phyloP scores from a whole-genome alignment of 1,140 invertebrate species.

The Chironomus striatipennis region DNA sequence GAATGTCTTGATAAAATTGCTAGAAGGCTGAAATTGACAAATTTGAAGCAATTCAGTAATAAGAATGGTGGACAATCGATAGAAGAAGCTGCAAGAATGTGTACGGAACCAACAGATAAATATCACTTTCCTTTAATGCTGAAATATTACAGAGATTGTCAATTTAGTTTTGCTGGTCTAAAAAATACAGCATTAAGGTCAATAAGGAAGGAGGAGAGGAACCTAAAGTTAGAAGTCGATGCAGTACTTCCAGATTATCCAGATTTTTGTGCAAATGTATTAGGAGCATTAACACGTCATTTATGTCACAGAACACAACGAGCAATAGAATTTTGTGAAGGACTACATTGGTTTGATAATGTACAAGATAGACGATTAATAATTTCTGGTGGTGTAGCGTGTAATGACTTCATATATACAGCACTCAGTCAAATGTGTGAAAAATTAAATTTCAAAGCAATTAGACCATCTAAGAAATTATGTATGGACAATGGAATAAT shows the following conservation, averaged over 20 bases:
- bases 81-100: slow-evolving; percentile 65
- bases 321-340: slow-evolving; percentile 66
- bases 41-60: slow-evolving; percentile 61
- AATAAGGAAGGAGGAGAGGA: slow-evolving; percentile 51
- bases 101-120: slow-evolving; percentile 49
- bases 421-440: slow-evolving; percentile 59
- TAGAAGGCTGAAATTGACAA: slow-evolving; percentile 72
- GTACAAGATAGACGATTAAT: slow-evolving; percentile 51
- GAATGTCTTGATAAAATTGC: slow-evolving; percentile 87
- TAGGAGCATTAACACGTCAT: slow-evolving; percentile 66
- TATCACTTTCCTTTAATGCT: slow-evolving; percentile 60
- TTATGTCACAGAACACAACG: slow-evolving; percentile 72
- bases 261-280: slow-evolving; percentile 81
- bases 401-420: slow-evolving; percentile 73
- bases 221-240: slow-evolving; percentile 47
- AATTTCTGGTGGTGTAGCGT: slow-evolving; percentile 92
- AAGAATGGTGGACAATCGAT: slow-evolving; percentile 78
- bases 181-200: slow-evolving; percentile 46
- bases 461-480: slow-evolving; percentile 70
- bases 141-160: slow-evolving; percentile 56
- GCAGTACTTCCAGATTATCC: slow-evolving; percentile 65
- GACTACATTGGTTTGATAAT: slow-evolving; percentile 49
- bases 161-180: slow-evolving; percentile 78
- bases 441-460: slow-evolving; percentile 54
- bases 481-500: slow-evolving; percentile 99